Percentiles rank a stretch among this genome's conserved stretches.
phyloP scores from a whole-genome alignment of 2,113 vertebrate species.

The Fregetta grallaria region DNA sequence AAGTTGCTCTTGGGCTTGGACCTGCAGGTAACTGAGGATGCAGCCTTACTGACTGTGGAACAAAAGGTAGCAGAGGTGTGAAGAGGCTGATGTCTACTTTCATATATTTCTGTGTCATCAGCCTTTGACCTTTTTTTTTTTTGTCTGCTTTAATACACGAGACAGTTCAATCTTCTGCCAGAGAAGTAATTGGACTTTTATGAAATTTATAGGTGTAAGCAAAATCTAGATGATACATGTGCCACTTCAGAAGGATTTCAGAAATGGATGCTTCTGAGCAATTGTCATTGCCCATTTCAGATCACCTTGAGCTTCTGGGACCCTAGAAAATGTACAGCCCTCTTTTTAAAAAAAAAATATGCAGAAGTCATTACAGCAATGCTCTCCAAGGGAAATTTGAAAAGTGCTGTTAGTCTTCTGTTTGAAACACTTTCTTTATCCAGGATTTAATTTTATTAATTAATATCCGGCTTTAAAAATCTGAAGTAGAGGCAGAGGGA shows the following conservation, averaged over 20 bases:
- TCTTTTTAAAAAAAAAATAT: neutral
- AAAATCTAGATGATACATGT: neutral
- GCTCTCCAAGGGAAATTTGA: neutral
- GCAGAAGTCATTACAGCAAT: neutral
- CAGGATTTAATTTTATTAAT: conserved; percentile 49
- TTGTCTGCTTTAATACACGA: neutral
- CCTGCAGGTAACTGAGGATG: neutral
- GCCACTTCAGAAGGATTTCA: conserved; percentile 12
- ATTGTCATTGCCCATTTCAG: neutral
- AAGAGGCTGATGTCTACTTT: neutral
- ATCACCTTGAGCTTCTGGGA: neutral
- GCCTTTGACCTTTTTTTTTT: neutral
- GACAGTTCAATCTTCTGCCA: neutral
- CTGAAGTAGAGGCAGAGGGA: neutral
- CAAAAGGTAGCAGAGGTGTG: neutral
- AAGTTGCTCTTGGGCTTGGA: neutral
- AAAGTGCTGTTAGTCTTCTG: conserved; percentile 4
- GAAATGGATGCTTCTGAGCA: neutral
- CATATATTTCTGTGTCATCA: neutral
- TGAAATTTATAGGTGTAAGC: neutral
- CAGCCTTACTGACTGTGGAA: neutral
- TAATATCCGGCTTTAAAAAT: conserved; percentile 30
- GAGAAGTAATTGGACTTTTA: neutral
- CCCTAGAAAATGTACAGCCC: neutral
- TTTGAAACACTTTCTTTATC: conserved; percentile 41